Conservation (phyloP, 2,113 vertebrate genomes). For the Larimichthys polyactis region DNA sequence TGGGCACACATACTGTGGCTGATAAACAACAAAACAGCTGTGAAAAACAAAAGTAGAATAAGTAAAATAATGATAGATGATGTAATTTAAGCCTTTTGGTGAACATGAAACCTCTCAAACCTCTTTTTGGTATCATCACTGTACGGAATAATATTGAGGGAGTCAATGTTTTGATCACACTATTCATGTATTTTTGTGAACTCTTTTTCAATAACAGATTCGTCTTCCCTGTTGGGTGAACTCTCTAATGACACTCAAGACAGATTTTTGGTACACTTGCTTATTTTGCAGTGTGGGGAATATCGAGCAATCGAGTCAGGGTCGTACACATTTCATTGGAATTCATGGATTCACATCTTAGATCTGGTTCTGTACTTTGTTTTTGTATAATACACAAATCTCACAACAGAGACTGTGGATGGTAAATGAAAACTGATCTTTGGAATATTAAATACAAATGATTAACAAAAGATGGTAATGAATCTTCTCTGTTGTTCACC, state of each 20-base stretch:
- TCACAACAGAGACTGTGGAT: neutral
- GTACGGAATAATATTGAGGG: neutral
- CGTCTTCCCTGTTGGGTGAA: neutral
- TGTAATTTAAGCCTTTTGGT: neutral
- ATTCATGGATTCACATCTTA: neutral
- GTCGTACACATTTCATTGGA: neutral
- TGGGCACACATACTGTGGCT: neutral
- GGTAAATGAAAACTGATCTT: neutral
- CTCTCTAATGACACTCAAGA: neutral
- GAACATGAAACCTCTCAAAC: neutral
- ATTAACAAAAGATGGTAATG: neutral
- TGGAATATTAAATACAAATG: neutral
- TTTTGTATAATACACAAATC: neutral
- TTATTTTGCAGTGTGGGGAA: conserved; percentile 9
- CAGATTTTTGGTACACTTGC: neutral
- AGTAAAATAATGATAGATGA: too few relatives aligned
- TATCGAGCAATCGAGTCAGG: neutral
- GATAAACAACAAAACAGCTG: neutral
- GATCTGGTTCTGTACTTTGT: neutral
- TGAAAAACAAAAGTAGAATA: too few relatives aligned
- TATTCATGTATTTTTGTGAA: neutral
- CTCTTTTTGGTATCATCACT: neutral
- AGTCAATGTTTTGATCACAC: neutral
- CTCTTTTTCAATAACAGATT: neutral
- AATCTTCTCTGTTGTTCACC: neutral